Evolutionary conservation across 2,797 vertebrate genomes (phyloP).

Genomic region (Syngnathus acus): DNA sequence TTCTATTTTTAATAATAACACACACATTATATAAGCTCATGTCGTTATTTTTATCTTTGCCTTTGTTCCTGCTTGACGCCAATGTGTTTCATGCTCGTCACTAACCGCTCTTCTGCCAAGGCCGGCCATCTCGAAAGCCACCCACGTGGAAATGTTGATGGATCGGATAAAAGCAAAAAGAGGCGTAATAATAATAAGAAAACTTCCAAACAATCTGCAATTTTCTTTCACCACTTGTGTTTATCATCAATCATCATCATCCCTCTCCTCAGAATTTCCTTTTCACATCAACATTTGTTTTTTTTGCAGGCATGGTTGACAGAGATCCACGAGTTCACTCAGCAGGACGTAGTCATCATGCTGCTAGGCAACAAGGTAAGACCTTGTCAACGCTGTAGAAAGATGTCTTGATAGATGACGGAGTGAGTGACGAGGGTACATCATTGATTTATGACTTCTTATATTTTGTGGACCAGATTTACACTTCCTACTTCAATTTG

Average conservation of each 20-base stretch:
- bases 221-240: slow-evolving; percentile 5
- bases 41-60: background rate
- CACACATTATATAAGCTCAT: background rate
- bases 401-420: slow-evolving; percentile 38
- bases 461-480: background rate
- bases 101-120: background rate
- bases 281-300: slow-evolving; percentile 4
- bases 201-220: background rate
- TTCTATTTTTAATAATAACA: background rate
- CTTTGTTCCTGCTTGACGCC: background rate
- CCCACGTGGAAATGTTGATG: background rate
- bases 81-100: background rate
- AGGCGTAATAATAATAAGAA: background rate
- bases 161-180: background rate
- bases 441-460: slow-evolving; percentile 7
- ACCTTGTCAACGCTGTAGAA: slow-evolving; percentile 17
- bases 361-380: slow-evolving; percentile 92
- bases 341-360: slow-evolving; percentile 91
- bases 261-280: slow-evolving; percentile 9
- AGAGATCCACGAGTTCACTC: slow-evolving; percentile 88
- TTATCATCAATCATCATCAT: slow-evolving; percentile 15
- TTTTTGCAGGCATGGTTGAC: slow-evolving; percentile 81
- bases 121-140: background rate
- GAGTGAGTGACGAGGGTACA: slow-evolving; percentile 8
- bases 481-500: background rate